Evolutionary conservation across 2,888 invertebrate genomes (phyloP).

Genomic region (Orchesella flavescens): DNA sequence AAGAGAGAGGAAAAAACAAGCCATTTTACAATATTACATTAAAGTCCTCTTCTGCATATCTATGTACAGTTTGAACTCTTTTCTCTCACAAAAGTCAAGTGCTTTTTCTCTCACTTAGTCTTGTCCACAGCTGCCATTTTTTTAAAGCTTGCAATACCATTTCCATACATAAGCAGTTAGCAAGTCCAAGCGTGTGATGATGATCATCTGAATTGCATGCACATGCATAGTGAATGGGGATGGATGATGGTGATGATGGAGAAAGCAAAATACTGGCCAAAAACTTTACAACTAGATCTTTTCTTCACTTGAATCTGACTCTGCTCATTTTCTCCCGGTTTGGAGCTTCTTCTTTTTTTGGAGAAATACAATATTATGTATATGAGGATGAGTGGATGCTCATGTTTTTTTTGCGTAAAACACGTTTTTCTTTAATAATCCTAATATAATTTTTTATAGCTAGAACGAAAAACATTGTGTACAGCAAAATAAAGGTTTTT

Average conservation of each 20-base stretch:
- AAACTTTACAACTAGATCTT: too few relatives aligned
- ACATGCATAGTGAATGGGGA: background rate
- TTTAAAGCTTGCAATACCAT: conserved; percentile 28
- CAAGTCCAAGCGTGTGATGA: conserved; percentile 21
- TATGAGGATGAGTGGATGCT: too few relatives aligned
- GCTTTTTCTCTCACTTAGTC: conserved; percentile 33
- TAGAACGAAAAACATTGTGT: too few relatives aligned
- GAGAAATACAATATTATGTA: too few relatives aligned
- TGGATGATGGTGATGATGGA: background rate
- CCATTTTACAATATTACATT: conserved; percentile 27
- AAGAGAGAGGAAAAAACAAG: conserved; percentile 14
- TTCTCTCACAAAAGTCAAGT: background rate
- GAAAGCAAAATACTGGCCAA: too few relatives aligned
- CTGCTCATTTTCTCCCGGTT: background rate
- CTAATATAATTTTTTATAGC: too few relatives aligned
- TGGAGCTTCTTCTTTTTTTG: too few relatives aligned
- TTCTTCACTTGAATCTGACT: background rate
- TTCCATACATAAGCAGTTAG: conserved; percentile 38
- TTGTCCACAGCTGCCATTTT: conserved; percentile 45
- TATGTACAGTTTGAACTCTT: conserved; percentile 11
- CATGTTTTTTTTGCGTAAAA: too few relatives aligned
- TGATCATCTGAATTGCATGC: conserved; percentile 19
- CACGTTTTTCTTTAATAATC: too few relatives aligned
- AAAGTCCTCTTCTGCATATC: conserved; percentile 2
- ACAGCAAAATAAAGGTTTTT: background rate